A percentile compares a stretch with the other conserved stretches of the same genome.
Conservation (phyloP, 2,797 vertebrate species). For the Nannoperca obscura region DNA sequence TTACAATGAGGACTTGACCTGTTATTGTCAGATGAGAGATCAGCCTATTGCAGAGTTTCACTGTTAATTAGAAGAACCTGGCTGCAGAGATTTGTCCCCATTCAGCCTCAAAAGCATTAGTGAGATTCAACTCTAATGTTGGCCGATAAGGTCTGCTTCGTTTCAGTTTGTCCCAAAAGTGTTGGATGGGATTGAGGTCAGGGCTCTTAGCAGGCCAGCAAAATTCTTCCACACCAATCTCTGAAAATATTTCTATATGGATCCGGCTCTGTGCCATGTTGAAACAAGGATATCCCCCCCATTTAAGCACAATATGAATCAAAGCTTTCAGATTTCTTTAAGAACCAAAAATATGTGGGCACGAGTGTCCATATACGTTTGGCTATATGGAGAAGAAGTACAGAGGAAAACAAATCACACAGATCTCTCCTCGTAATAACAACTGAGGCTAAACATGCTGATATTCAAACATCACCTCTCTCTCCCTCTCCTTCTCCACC, state of each 20-base stretch:
- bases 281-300: neutral
- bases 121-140: neutral
- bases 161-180: neutral
- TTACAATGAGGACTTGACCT: neutral
- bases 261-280: neutral
- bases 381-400: neutral
- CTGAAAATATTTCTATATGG: neutral
- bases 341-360: too few species aligned
- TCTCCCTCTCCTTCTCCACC: neutral
- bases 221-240: neutral
- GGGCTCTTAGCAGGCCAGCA: neutral
- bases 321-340: too few species aligned
- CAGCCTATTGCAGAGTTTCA: neutral
- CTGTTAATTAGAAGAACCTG: conserved; percentile 8
- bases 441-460: conserved; percentile 29
- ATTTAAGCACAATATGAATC: too few species aligned
- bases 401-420: conserved; percentile 35
- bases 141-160: neutral
- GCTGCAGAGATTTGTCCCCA: neutral
- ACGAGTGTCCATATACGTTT: too few species aligned
- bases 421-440: conserved; percentile 26
- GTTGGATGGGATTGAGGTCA: neutral
- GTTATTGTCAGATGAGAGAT: conserved; percentile 1
- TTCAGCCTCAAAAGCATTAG: neutral
- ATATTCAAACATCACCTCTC: conserved; percentile 36